Percentiles rank a stretch among this genome's conserved stretches.
These are phyloP conservation scores for Scaptomyza montana DNA, from an alignment of 1,140 invertebrate genomes.

Conservation along the genomic window DNA sequence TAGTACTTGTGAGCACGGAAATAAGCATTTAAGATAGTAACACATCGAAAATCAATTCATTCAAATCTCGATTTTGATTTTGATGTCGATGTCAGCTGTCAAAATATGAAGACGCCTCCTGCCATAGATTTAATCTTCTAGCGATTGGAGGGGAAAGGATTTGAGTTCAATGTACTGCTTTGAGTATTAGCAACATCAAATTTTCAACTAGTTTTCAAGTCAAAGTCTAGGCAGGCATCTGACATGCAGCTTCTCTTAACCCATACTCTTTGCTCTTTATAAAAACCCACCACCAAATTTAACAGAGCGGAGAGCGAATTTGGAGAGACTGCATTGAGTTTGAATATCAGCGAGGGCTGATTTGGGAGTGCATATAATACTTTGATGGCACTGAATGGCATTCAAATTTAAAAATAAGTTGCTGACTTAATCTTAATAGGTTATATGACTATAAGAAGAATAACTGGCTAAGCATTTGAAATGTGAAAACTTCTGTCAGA, in stretches of 20 bases:
- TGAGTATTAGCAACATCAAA: constrained; percentile 41
- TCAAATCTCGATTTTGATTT: constrained; percentile 44
- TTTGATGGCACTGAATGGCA: too few relatives aligned
- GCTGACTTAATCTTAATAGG: too few relatives aligned
- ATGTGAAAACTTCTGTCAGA: neutral
- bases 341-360: constrained; percentile 1
- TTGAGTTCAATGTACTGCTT: constrained; percentile 65
- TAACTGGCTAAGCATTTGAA: neutral
- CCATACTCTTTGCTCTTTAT: neutral
- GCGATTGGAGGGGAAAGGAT: constrained; percentile 1
- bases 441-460: too few relatives aligned
- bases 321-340: neutral
- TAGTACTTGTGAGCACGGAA: constrained; percentile 63
- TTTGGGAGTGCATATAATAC: too few relatives aligned
- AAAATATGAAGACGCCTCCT: constrained; percentile 72
- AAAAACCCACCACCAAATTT: constrained; percentile 40
- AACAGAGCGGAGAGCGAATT: constrained; percentile 20
- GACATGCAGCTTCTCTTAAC: constrained; percentile 5
- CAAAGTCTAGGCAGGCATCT: constrained; percentile 21
- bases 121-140: constrained; percentile 11
- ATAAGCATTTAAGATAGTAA: constrained; percentile 59
- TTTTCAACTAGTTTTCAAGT: constrained; percentile 16
- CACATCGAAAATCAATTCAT: constrained; percentile 22
- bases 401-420: too few relatives aligned
- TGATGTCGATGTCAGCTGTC: constrained; percentile 56